A percentile compares a stretch with the other conserved stretches of the same genome.
Evolutionary conservation across 2,113 vertebrate genomes (phyloP).

Genomic region (Cromileptes altivelis): DNA sequence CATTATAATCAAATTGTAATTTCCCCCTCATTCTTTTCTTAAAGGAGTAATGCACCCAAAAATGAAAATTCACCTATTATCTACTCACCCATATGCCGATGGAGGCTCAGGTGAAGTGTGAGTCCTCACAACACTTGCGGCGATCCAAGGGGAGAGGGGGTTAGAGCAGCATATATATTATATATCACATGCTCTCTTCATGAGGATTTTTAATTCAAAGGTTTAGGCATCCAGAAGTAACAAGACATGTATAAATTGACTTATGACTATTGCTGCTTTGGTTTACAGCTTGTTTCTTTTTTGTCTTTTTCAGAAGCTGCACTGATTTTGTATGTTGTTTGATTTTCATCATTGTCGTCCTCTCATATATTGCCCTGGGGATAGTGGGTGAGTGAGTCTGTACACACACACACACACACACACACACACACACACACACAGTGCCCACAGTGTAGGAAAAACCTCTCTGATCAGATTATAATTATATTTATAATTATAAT

Average conservation of each 20-base stretch:
- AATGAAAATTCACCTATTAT: too few relatives aligned
- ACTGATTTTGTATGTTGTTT: constrained; percentile 92
- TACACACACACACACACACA: neutral
- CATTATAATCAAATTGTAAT: too few relatives aligned
- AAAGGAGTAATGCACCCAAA: too few relatives aligned
- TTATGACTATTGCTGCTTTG: neutral
- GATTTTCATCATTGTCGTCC: constrained; percentile 89
- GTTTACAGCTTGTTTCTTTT: neutral
- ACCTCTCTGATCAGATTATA: constrained; percentile 5
- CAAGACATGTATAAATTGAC: neutral
- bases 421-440: neutral
- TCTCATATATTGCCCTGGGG: constrained; percentile 90
- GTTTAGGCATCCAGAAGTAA: neutral
- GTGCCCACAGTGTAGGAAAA: neutral
- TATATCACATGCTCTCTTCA: neutral
- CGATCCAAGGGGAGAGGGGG: too few relatives aligned
- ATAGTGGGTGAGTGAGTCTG: constrained; percentile 93
- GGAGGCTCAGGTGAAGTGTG: too few relatives aligned
- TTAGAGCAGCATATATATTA: neutral
- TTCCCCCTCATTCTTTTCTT: too few relatives aligned
- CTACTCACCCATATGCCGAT: too few relatives aligned
- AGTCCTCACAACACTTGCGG: too few relatives aligned
- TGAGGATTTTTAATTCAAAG: neutral
- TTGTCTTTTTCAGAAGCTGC: constrained; percentile 84
- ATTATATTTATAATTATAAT: too few relatives aligned